Evolutionary conservation across 2,888 invertebrate genomes (phyloP), one percentile per base, ranked within the genome.

Genomic region (Criorhina ranunculi): DNA sequence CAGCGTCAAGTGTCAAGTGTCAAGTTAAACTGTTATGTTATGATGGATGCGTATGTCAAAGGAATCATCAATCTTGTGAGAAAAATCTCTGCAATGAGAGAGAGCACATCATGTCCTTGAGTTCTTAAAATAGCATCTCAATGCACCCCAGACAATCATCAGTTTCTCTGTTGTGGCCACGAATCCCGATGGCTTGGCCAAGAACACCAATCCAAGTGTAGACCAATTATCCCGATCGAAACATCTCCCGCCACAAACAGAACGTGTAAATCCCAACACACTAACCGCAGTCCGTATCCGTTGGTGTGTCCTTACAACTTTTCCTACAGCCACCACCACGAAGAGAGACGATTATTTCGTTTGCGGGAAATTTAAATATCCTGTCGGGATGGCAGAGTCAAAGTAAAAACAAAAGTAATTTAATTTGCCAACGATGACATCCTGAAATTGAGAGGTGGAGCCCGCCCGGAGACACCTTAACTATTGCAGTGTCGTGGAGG

Each of bases 321-420:
- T 19, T 11, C 8, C 46, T 9, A 31, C 15, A 42, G 9, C 42
- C 17, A 1, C 29, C 8, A 55, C 8, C 55, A 31, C 7, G 5
- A 0, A 24, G 37, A 19, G 9, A 7, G 29, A 8, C 6, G 35
- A 31, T 55, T 55, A 55, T 7, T 35, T 78, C 37, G 33, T 59
- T 67, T 40, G 42, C 11, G 40, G 79, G 59, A 60, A 73, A 59
- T 73, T 73, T 53, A 59, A 73, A 73, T 72, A 79, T 66, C 70
- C 78, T 40, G 55, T 46, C 60, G 15, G 3, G 55, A 42, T 64
- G 31, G 42, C n/a, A 40, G 59, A 73, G 73, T 59, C 67, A 40
- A 46, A 80, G 62, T 53, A 53, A 67, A 67, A 62, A 69, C 64
- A 77, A 69, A 70, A 70, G 77, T 77, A 59, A 82, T 77, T 82